Evolutionary conservation across 2,888 invertebrate genomes (phyloP).

Genomic region (Drosophila koepferae): DNA sequence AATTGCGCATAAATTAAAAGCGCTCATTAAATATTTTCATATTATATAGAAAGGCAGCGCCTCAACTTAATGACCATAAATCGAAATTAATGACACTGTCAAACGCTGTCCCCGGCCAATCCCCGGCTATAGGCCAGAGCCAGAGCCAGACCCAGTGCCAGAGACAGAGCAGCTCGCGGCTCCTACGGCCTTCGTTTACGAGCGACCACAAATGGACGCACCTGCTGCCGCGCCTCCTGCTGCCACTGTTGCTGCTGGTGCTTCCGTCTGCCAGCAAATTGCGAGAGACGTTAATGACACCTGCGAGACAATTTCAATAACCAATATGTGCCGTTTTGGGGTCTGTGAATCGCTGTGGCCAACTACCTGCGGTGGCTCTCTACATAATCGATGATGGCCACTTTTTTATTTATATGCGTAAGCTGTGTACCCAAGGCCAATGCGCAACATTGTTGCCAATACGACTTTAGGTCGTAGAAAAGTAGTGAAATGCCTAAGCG

Average conservation of each 20-base stretch:
- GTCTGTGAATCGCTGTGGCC: conserved; percentile 33
- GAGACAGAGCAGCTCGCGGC: conserved; percentile 22
- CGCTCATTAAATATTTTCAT: conserved; percentile 72
- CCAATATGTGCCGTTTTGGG: conserved; percentile 72
- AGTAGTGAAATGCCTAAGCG: not conserved
- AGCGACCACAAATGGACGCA: conserved; percentile 67
- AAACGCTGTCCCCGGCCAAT: conserved; percentile 33
- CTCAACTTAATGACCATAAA: conserved; percentile 78
- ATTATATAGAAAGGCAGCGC: conserved; percentile 57
- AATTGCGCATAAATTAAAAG: conserved; percentile 71
- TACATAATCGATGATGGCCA: conserved; percentile 59
- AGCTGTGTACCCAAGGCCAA: not conserved
- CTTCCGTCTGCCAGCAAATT: conserved; percentile 40
- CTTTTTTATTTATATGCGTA: conserved; percentile 25
- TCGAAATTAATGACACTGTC: conserved; percentile 76
- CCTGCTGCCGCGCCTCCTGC: conserved; percentile 52
- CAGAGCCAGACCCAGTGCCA: conserved; percentile 25
- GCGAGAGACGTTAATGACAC: conserved; percentile 78
- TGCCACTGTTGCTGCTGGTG: not conserved
- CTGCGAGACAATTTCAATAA: conserved; percentile 81
- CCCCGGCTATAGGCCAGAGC: conserved; percentile 22
- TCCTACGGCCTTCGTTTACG: conserved; percentile 54
- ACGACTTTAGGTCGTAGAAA: not conserved
- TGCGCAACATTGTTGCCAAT: not conserved
- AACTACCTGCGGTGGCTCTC: conserved; percentile 38